Percentiles rank a stretch among this genome's conserved stretches.
Evolutionary conservation across 2,888 invertebrate genomes (phyloP).

Genomic region (Drosophila aldrichi): DNA sequence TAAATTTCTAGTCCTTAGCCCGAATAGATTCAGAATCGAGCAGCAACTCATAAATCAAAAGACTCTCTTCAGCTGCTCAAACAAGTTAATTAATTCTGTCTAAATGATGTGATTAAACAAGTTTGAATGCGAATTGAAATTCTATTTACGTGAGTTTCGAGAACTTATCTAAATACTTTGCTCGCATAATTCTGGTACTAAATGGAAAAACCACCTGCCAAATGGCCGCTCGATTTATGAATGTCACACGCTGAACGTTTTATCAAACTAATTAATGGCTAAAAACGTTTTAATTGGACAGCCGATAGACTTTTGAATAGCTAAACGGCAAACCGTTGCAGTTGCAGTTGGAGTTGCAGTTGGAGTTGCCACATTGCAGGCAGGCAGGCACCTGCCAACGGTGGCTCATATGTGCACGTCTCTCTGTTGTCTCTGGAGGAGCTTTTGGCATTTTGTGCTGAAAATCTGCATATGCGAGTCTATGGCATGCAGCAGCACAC

Average conservation of each 20-base stretch:
- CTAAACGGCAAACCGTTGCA: slow-evolving; percentile 39
- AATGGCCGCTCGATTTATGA: slow-evolving; percentile 20
- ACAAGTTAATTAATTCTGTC: background rate
- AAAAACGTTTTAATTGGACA: slow-evolving; percentile 77
- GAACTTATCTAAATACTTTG: background rate
- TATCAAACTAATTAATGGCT: slow-evolving; percentile 75
- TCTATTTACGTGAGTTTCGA: background rate
- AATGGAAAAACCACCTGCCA: background rate
- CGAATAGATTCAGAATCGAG: too few species aligned
- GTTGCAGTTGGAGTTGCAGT: background rate
- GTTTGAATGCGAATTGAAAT: background rate
- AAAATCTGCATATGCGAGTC: slow-evolving; percentile 64
- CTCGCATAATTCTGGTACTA: background rate
- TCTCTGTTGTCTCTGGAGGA: slow-evolving; percentile 30
- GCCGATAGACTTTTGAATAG: slow-evolving; percentile 77
- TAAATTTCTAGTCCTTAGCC: too few species aligned
- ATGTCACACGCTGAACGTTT: slow-evolving; percentile 51
- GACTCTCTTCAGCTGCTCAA: background rate
- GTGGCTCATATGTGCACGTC: slow-evolving; percentile 48
- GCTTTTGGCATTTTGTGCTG: slow-evolving; percentile 50
- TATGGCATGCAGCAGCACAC: slow-evolving; percentile 30
- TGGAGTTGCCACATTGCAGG: background rate
- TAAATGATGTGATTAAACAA: slow-evolving; percentile 1
- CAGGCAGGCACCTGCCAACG: slow-evolving; percentile 10
- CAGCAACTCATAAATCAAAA: background rate